Conservation (phyloP, 64 coral and sea anemone genomes). For the Cladopsammia gracilis region DNA sequence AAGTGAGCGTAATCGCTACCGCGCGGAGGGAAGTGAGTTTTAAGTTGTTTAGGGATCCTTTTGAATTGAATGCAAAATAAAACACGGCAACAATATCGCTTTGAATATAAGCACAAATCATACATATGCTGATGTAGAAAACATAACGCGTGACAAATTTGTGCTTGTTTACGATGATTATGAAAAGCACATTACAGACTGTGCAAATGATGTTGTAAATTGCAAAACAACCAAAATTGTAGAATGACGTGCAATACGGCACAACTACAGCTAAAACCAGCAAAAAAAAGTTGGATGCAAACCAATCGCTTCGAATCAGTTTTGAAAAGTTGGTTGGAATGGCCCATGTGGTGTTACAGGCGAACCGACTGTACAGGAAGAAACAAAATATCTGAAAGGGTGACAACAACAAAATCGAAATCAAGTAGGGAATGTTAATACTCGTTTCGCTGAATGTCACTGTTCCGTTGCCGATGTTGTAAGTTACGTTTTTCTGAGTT, state of each 20-base stretch:
- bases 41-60: conserved; percentile 51
- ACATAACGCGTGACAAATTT: conserved; percentile 17
- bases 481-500: too few species aligned
- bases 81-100: conserved; percentile 27
- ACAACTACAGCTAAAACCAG: too few species aligned
- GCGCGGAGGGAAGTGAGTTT: conserved; percentile 44
- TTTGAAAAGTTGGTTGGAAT: too few species aligned
- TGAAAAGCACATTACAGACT: conserved; percentile 1
- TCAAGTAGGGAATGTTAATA: too few species aligned
- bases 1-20: conserved; percentile 16
- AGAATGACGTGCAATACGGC: too few species aligned
- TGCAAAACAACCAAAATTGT: background rate
- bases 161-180: background rate
- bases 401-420: too few species aligned
- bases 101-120: conserved; percentile 51
- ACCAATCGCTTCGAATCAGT: too few species aligned
- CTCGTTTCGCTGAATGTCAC: too few species aligned
- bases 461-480: background rate
- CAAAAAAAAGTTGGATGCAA: too few species aligned
- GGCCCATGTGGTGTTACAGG: too few species aligned
- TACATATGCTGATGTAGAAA: conserved; percentile 50
- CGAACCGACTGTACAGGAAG: too few species aligned
- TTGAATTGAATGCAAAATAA: conserved; percentile 34
- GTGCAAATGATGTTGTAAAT: background rate
- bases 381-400: too few species aligned